Base-by-base conservation (phyloP, 2,797 vertebrate species). In the Argyrosomus regius region DNA sequence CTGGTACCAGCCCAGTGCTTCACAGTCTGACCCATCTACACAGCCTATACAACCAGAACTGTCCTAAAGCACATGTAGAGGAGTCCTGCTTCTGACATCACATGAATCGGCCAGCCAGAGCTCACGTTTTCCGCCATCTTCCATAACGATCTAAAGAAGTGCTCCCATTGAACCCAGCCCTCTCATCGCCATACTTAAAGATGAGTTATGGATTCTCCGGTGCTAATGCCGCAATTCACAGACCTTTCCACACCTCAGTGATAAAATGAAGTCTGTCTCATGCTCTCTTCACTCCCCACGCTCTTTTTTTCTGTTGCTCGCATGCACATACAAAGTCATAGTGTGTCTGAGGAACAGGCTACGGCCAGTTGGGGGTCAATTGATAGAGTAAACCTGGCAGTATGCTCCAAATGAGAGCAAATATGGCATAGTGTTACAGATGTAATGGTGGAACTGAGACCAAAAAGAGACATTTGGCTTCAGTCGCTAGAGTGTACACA, bases 191-290 rank as follows among this genome's bases (percentile, higher is more conserved):
- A 20, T 49, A 22, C 80, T 75, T 81, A 68, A 78, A 61, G 67
- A 67, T 83, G 71, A 85, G 63, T 83, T 83, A 81, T 81, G 72
- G 78, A 69, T 81, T 75, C 85, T 83, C 64, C 69, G 12, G 53
- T 12, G 60, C 62, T 78, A 79, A 77, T 83, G 70, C 72, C 0
- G 14, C 80, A 75, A 75, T 83, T 87, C 59, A 54, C 45, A 64
- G 79, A 84, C 82, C 71, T 85, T 70, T 87, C 77, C 54, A 60
- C 85, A 82, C 81, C 67, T 78, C 57, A 22, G 72, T 81, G 76
- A 82, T 74, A 70, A 86, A 89, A 83, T 74, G 35, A 79, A 80
- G 72, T 70, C 74, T 61, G 67, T 78, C 68, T 85, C 58, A 52
- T 1, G 11, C 50, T 75, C 58, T 48, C 63, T 66, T 73, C 64